phyloP scores from a whole-genome alignment of 2,797 vertebrate genomes.

The Pangasius mekongensis region DNA sequence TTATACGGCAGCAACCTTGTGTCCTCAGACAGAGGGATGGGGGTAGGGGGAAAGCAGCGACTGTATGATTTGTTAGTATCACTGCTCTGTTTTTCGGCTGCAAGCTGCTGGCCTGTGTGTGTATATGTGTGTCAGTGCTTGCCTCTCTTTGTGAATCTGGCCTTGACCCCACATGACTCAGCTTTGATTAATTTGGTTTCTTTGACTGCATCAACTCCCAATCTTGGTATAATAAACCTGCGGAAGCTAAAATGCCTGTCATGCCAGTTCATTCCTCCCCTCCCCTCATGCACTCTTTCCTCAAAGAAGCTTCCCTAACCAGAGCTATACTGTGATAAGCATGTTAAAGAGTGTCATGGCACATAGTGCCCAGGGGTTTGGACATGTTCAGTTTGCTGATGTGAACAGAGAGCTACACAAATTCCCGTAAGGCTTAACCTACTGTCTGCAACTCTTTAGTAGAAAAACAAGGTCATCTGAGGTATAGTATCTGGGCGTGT shows the following conservation, averaged over 20 bases:
- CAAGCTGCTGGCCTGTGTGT: slow-evolving; percentile 38
- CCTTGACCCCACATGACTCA: slow-evolving; percentile 70
- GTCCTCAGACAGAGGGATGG: slow-evolving; percentile 20
- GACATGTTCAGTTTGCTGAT: slow-evolving; percentile 38
- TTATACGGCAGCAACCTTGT: slow-evolving; percentile 38
- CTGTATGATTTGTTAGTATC: slow-evolving; percentile 31
- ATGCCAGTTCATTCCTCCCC: not conserved
- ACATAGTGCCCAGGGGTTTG: slow-evolving; percentile 21
- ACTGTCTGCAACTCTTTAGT: slow-evolving; percentile 44
- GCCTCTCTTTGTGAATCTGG: slow-evolving; percentile 61
- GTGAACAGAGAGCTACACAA: slow-evolving; percentile 34
- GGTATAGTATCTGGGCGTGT: slow-evolving; percentile 17
- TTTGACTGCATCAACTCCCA: slow-evolving; percentile 29
- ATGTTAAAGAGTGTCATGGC: slow-evolving; percentile 37
- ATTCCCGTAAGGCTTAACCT: slow-evolving; percentile 46
- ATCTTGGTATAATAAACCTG: slow-evolving; percentile 17
- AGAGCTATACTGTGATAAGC: slow-evolving; percentile 50
- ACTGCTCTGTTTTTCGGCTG: slow-evolving; percentile 24
- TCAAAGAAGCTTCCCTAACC: slow-evolving; percentile 31
- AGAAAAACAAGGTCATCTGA: slow-evolving; percentile 45
- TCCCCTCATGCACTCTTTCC: not conserved
- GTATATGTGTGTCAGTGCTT: slow-evolving; percentile 40
- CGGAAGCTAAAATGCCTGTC: slow-evolving; percentile 4
- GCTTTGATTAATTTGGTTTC: slow-evolving; percentile 54
- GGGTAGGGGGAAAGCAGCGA: not conserved